Base-by-base conservation (phyloP, 2,113 vertebrate species). In the Ptilorrhoa leucosticta region DNA sequence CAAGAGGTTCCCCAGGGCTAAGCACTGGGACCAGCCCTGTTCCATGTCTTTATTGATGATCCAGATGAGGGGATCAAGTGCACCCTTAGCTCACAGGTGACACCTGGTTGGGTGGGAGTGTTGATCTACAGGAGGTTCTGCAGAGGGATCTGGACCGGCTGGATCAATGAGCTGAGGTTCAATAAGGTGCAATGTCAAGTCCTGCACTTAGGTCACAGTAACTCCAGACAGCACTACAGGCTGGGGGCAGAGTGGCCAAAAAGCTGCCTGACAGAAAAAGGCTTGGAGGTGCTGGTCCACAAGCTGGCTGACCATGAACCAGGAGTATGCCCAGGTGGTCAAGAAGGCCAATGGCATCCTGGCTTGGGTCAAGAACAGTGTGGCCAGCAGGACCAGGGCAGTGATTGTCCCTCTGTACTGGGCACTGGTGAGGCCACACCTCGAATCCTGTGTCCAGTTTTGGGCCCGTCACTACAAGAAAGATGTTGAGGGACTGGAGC, bases 141-240 rank as follows among this genome's bases (percentile, higher is more conserved):
- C 30, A 47, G 54, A 10, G 26, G 11, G 0, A 3, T 54, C n/a
- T 19, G 54, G 20, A 6, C 58, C 4, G 40, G n/a, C n/a, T 71
- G 40, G 30, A n/a, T 58, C 0, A 0, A 3, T 82, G 37, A 54
- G 21, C 54, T 17, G 54, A 40, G 21, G n/a, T 61, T 40, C 14
- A 68, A 0, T 20, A 26, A 53, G 30, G 17, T 45, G 0, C 30
- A 53, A 21, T 30, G 24, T 8, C 7, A 6, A 58, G 24, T 89
- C 28, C n/a, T 54, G 30, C 21, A 13, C 14, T 19, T 40, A 26
- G 14, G 20, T 75, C 9, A 7, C 37, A 83, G 20, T 26, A 40
- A 5, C 9, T 6, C 9, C 13, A 76, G 30, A 3, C 18, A 61
- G 26, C 17, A 2, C 20, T 61, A 3, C 20, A 35, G 47, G 17